phyloP scores from a whole-genome alignment of 2,113 vertebrate genomes.

The human (Homo sapiens) region GRCh38 chr3:110921001-110921500 shows the following conservation, averaged over 20 bases:
- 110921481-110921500: neutral
- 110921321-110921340: slow-evolving; percentile 27
- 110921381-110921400: slow-evolving; percentile 42
- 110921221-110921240: neutral
- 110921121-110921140: neutral
- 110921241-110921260: neutral
- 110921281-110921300: neutral
- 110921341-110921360: neutral
- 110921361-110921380: neutral
- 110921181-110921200: neutral
- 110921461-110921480: slow-evolving; percentile 35
- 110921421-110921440: slow-evolving; percentile 59
- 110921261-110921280: neutral
- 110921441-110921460: neutral
- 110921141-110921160: neutral
- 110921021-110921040: neutral
- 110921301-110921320: neutral
- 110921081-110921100: neutral
- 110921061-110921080: neutral
- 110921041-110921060: neutral
- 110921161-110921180: neutral
- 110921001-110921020: neutral
- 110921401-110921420: slow-evolving; percentile 36
- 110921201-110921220: neutral
- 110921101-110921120: neutral